Evolutionary conservation across 1,140 invertebrate species (phyloP).

Genomic region (Penaeus chinensis): DNA sequence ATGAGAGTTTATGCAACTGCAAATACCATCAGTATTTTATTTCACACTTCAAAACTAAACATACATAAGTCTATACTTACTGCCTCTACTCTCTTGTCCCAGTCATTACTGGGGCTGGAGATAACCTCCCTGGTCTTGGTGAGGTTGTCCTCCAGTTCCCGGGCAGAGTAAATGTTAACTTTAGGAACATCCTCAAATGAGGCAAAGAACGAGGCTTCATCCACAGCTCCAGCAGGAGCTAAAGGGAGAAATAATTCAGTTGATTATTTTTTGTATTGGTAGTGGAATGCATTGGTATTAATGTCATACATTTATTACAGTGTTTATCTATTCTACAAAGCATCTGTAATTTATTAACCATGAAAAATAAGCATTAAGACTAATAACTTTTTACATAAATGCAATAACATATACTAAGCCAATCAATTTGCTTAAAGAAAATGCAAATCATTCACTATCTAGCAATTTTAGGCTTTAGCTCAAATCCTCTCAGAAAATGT

Average conservation of each 20-base stretch:
- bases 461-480: no score
- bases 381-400: no score
- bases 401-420: no score
- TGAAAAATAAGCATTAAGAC: no score
- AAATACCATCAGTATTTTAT: no score
- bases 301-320: neutral
- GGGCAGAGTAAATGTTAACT: conserved; percentile 83
- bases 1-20: no score
- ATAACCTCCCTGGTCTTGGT: conserved; percentile 81
- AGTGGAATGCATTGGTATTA: neutral
- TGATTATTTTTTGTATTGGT: neutral
- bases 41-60: neutral
- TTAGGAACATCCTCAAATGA: conserved; percentile 87
- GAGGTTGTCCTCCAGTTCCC: conserved; percentile 87
- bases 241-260: neutral
- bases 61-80: conserved; percentile 72
- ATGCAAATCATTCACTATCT: no score
- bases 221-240: conserved; percentile 81
- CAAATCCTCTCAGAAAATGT: no score
- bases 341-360: no score
- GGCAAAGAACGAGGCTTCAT: conserved; percentile 87
- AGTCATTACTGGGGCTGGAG: conserved; percentile 85
- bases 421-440: no score
- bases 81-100: conserved; percentile 91
- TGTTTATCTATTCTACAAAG: no score